Conservation (phyloP, 2,888 invertebrate species). For the Stenodema calcarata region DNA sequence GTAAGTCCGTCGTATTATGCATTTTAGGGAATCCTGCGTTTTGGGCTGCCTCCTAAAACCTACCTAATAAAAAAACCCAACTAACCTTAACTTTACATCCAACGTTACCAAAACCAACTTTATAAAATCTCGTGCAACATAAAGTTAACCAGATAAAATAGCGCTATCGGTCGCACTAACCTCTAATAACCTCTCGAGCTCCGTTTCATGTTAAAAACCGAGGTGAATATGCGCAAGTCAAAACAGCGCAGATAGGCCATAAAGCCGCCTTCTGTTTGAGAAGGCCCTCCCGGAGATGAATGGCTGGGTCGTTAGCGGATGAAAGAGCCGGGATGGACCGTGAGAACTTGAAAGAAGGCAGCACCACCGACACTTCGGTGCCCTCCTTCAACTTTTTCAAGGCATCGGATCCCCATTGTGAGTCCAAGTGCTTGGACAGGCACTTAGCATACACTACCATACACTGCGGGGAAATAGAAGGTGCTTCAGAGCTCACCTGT, state of each 20-base stretch:
- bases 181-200: background rate
- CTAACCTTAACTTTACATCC: too few species aligned
- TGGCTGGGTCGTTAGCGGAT: conserved; percentile 32
- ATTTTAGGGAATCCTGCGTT: too few species aligned
- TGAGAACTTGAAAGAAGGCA: conserved; percentile 13
- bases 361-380: background rate
- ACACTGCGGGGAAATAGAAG: background rate
- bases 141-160: too few species aligned
- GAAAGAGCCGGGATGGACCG: conserved; percentile 3
- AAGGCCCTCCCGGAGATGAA: conserved; percentile 2
- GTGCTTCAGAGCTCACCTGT: background rate
- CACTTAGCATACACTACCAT: conserved; percentile 11
- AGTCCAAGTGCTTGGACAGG: background rate
- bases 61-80: too few species aligned
- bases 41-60: too few species aligned
- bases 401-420: conserved; percentile 16
- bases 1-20: too few species aligned
- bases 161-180: too few species aligned
- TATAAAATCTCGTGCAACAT: too few species aligned
- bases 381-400: background rate
- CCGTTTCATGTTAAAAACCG: background rate
- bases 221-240: background rate
- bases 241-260: background rate
- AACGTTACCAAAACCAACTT: too few species aligned
- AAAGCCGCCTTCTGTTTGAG: background rate